phyloP scores from a whole-genome alignment of 2,888 invertebrate genomes.

The Conistra vaccinii region DNA sequence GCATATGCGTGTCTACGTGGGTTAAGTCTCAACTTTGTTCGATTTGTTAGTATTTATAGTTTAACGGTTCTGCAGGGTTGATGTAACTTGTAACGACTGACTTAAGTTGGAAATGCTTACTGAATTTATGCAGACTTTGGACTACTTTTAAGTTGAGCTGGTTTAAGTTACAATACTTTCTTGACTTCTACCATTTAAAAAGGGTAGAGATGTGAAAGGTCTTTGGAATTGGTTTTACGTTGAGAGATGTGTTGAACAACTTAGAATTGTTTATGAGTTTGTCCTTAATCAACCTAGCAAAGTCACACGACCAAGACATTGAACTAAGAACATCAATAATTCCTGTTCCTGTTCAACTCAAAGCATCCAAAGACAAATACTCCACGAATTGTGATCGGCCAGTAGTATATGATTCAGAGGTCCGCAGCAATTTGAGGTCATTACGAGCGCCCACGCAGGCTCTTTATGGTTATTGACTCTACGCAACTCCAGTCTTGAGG shows the following conservation, averaged over 20 bases:
- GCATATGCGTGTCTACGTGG: slow-evolving; percentile 66
- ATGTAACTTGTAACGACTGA: slow-evolving; percentile 22
- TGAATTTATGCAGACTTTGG: slow-evolving; percentile 39
- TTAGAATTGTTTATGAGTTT: neutral
- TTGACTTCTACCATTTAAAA: slow-evolving; percentile 23
- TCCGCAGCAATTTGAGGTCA: slow-evolving; percentile 45
- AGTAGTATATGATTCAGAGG: slow-evolving; percentile 57
- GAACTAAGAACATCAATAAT: neutral
- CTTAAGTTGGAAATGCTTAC: slow-evolving; percentile 25
- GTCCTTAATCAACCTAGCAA: neutral
- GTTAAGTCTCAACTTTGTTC: slow-evolving; percentile 55
- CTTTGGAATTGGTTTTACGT: slow-evolving; percentile 9
- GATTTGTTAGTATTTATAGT: slow-evolving; percentile 59
- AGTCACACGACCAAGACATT: neutral
- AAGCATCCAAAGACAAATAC: slow-evolving; percentile 20
- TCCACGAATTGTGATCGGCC: slow-evolving; percentile 17
- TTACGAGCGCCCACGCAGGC: slow-evolving; percentile 55
- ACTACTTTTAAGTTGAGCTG: slow-evolving; percentile 27
- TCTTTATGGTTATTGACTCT: slow-evolving; percentile 61
- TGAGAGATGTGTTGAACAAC: neutral
- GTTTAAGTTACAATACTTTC: slow-evolving; percentile 19
- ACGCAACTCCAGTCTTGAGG: slow-evolving; percentile 27
- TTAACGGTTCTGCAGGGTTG: slow-evolving; percentile 36
- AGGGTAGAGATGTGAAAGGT: neutral
- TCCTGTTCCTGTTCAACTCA: neutral